Evolutionary conservation across 1,140 invertebrate species (phyloP).

Genomic region (Eriocheir sinensis): DNA sequence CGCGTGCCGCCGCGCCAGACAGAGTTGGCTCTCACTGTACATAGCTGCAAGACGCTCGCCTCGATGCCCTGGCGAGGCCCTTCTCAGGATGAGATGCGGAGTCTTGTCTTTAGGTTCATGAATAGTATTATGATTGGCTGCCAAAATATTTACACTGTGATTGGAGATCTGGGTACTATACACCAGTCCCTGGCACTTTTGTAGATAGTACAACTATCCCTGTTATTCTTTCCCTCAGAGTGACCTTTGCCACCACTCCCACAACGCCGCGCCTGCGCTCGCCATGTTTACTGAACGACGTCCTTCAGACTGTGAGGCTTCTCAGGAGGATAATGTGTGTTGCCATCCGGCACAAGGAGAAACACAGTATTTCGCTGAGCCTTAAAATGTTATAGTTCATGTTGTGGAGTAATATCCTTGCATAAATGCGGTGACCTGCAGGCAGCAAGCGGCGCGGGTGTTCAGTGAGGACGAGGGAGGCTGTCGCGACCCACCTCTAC

Average conservation of each 20-base stretch:
- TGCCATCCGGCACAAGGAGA: too few species aligned
- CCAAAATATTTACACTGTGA: slow-evolving; percentile 70
- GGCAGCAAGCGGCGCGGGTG: not conserved
- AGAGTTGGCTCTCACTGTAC: not conserved
- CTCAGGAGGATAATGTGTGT: not conserved
- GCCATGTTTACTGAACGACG: not conserved
- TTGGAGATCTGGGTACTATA: slow-evolving; percentile 40
- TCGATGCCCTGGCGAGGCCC: not conserved
- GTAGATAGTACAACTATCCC: slow-evolving; percentile 69
- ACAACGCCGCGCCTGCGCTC: not conserved
- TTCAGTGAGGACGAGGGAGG: not conserved
- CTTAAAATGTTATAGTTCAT: too few species aligned
- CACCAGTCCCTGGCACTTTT: slow-evolving; percentile 50
- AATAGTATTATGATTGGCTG: slow-evolving; percentile 62
- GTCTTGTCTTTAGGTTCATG: slow-evolving; percentile 33
- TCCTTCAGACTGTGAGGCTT: not conserved
- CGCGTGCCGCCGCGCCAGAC: not conserved
- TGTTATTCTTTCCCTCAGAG: slow-evolving; percentile 14
- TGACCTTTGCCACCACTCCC: not conserved
- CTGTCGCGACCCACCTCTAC: not conserved
- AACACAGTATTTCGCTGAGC: too few species aligned
- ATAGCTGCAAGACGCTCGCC: not conserved
- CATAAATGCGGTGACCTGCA: not conserved
- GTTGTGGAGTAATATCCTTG: too few species aligned
- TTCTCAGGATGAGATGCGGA: not conserved